These are phyloP conservation scores for Clarias batrachus DNA, from an alignment of 2,113 vertebrate genomes.

Conservation along the genomic window DNA sequence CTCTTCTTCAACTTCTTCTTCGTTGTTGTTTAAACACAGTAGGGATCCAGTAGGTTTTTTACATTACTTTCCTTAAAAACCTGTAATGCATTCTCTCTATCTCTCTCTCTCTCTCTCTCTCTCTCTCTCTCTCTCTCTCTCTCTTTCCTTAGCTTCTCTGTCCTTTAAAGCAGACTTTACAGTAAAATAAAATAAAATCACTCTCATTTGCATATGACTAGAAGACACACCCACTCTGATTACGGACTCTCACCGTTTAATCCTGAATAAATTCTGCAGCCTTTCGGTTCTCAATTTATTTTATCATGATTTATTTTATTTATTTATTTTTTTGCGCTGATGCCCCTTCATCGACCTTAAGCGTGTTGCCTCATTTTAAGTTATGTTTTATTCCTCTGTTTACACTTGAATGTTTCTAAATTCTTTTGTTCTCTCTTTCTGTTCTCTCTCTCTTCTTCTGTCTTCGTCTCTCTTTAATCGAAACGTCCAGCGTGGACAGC, in stretches of 20 bases:
- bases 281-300: background rate
- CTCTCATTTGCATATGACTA: background rate
- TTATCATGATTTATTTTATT: too few relatives aligned
- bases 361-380: background rate
- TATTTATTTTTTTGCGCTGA: background rate
- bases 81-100: too few relatives aligned
- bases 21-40: too few relatives aligned
- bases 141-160: too few relatives aligned
- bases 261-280: background rate
- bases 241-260: background rate
- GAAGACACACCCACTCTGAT: background rate
- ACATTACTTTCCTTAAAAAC: too few relatives aligned
- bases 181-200: too few relatives aligned
- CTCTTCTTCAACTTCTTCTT: background rate
- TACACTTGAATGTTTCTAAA: too few relatives aligned
- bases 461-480: background rate
- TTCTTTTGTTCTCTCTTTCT: background rate
- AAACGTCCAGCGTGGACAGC: background rate
- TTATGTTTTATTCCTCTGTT: background rate
- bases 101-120: too few relatives aligned
- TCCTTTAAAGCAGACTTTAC: too few relatives aligned
- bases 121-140: too few relatives aligned
- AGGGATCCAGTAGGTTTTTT: too few relatives aligned
- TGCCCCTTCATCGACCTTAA: background rate
- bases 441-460: background rate